Base-by-base conservation (phyloP, 2,797 vertebrate species). In the Hemibagrus guttatus region DNA sequence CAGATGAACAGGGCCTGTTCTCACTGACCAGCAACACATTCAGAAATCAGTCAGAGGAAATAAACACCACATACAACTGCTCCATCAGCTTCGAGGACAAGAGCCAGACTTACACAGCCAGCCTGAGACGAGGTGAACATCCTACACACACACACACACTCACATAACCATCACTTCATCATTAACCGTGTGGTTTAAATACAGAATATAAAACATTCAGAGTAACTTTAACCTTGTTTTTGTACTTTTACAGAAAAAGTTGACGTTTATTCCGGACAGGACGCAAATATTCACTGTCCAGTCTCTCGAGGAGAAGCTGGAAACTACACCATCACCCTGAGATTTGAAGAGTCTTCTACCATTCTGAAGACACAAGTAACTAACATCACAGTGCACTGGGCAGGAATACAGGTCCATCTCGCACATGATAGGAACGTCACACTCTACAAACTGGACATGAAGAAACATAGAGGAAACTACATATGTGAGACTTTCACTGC, bases 41-140 rank as follows among this genome's bases (percentile, higher is more conserved):
- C 72, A 9, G 46, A 17, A 28, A 28, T 19, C 6, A 1, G 49
- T 54, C 42, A 2, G 6, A 49, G 7, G 46, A 49, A 8, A 49
- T 49, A n/a, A 52, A 52, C 23, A 75, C 46, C 72, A 46, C 0
- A 16, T n/a, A 49, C 72, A 28, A 49, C 49, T 76, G 74, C 74
- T 54, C n/a, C n/a, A 9, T 76, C 74, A 54, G 49, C 74, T 54
- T 54, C n/a, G 0, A 28, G 6, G 49, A 76, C 74, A 54, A 76
- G 74, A 76, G n/a, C 49, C 74, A 76, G 16, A 54, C 2, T 19
- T 76, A 28, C n/a, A 54, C 2, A n/a, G 49, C 74, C 16, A 52
- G 26, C 74, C 74, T 76, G 49, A 76, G n/a, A 54, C 74, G 19
- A 28, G 74, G 74, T 76, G 49, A 54, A 31, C n/a, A 54, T 28